Conservation (phyloP, 1,140 invertebrate species). For the Pseudomyrmex gracilis region DNA sequence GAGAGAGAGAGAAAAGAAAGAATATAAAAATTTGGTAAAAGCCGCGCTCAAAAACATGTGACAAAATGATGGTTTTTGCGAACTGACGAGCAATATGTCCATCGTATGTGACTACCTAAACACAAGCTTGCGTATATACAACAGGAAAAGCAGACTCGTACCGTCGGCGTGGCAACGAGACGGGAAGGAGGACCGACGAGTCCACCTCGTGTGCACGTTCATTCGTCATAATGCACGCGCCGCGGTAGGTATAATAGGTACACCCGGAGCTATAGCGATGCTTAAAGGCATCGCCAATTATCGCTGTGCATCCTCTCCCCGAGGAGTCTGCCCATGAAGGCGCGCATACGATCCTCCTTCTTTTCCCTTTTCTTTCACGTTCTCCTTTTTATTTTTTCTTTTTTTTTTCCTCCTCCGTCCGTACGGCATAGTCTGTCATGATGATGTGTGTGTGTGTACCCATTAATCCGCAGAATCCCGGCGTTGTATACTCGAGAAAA, state of each 20-base stretch:
- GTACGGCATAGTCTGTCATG: conserved; percentile 30
- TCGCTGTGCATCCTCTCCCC: conserved; percentile 63
- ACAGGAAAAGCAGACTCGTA: conserved; percentile 20
- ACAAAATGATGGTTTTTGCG: not conserved
- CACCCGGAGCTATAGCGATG: conserved; percentile 41
- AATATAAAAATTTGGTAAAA: not conserved
- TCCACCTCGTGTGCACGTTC: conserved; percentile 52
- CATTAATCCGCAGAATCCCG: conserved; percentile 63
- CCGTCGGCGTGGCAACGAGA: not conserved
- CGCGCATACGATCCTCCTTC: conserved; percentile 28
- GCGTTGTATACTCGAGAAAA: conserved; percentile 60
- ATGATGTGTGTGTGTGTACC: conserved; percentile 62
- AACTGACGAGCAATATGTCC: conserved; percentile 8
- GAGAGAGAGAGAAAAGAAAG: too few relatives aligned
- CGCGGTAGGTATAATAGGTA: conserved; percentile 66
- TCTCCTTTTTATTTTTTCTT: conserved; percentile 16
- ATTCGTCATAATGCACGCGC: conserved; percentile 68
- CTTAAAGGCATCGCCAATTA: conserved; percentile 71
- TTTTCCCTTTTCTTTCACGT: not conserved
- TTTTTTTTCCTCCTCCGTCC: conserved; percentile 5
- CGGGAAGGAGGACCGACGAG: conserved; percentile 3
- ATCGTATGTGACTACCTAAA: not conserved
- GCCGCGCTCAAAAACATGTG: not conserved
- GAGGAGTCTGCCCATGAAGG: conserved; percentile 49
- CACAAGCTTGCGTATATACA: not conserved